These are phyloP conservation scores for Orchestes rusci DNA, from an alignment of 2,888 invertebrate genomes.

Conservation along the genomic window DNA sequence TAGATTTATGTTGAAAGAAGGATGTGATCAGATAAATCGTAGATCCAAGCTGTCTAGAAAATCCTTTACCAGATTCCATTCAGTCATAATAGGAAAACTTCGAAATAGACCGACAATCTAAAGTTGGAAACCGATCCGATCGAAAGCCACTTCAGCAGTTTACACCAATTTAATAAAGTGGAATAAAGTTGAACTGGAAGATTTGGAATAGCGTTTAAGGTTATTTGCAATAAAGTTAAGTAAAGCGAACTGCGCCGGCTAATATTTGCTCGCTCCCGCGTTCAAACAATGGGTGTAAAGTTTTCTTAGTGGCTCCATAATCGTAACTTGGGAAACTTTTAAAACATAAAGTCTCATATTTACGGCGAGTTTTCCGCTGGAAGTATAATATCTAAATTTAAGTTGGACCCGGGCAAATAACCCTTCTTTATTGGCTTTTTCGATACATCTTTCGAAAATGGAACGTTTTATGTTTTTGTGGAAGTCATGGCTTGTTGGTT, in stretches of 20 bases:
- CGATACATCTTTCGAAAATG: conserved; percentile 43
- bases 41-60: no score
- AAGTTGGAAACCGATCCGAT: conserved; percentile 14
- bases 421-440: conserved; percentile 43
- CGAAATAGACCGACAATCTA: conserved; percentile 8
- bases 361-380: conserved; percentile 30
- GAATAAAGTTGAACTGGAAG: conserved; percentile 22
- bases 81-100: conserved; percentile 13
- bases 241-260: conserved; percentile 29
- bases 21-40: no score
- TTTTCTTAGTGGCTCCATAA: conserved; percentile 34
- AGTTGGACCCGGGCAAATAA: conserved; percentile 36
- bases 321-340: conserved; percentile 37
- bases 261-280: conserved; percentile 29
- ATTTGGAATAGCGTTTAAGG: conserved; percentile 26
- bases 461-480: no score
- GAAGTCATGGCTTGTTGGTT: conserved; percentile 9
- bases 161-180: conserved; percentile 26
- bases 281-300: conserved; percentile 34
- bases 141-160: conserved; percentile 21
- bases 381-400: conserved; percentile 41
- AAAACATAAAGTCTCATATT: conserved; percentile 35
- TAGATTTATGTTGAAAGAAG: no score
- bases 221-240: conserved; percentile 28
- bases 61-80: no score